These are phyloP conservation scores for Ptychadena robeensis DNA, from an alignment of 2,797 vertebrate species.

Conservation along the genomic window DNA sequence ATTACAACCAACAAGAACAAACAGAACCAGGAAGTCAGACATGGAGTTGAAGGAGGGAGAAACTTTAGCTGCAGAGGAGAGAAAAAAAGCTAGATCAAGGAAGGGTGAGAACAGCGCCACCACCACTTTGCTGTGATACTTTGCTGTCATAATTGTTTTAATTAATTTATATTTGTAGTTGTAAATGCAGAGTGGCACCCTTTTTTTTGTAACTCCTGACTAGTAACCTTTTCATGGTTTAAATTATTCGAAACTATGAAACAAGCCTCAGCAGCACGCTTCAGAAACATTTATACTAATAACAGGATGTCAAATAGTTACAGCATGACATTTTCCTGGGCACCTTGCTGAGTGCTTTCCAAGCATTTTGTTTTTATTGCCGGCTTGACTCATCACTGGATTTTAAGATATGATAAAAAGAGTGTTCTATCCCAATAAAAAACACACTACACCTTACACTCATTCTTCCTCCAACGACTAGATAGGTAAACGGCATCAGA, in stretches of 20 bases:
- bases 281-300: conserved; percentile 47
- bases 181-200: too few species aligned
- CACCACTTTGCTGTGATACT: too few species aligned
- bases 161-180: too few species aligned
- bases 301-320: conserved; percentile 36
- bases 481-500: not conserved
- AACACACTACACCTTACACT: not conserved
- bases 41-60: too few species aligned
- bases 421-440: not conserved
- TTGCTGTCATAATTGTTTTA: too few species aligned
- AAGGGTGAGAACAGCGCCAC: too few species aligned
- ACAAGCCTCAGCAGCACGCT: not conserved
- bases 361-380: conserved; percentile 55
- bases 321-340: conserved; percentile 50
- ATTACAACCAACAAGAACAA: too few species aligned
- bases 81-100: too few species aligned
- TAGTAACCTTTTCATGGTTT: not conserved
- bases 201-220: not conserved
- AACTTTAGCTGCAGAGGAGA: too few species aligned
- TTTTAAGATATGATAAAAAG: conserved; percentile 8
- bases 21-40: too few species aligned
- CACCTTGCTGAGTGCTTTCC: conserved; percentile 39
- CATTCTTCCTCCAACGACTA: not conserved
- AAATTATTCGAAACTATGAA: not conserved
- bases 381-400: conserved; percentile 34